A percentile compares a stretch with the other conserved stretches of the same genome.
phyloP scores from a whole-genome alignment of 2,113 vertebrate species.

The Phaethon lepturus region DNA sequence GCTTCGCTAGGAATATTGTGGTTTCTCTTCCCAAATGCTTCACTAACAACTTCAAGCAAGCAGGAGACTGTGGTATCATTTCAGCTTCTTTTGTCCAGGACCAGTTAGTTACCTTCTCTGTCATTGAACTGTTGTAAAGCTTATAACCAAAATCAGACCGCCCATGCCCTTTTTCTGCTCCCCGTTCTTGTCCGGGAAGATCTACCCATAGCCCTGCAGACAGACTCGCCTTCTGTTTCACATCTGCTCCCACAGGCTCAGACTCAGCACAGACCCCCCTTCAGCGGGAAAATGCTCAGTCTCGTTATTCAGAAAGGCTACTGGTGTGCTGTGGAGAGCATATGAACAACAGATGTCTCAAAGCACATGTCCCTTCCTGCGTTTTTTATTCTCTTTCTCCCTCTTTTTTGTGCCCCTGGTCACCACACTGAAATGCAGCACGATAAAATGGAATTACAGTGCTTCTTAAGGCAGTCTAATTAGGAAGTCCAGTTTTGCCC shows the following conservation, averaged over 20 bases:
- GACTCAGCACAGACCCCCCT: neutral
- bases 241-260: neutral
- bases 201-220: too few relatives aligned
- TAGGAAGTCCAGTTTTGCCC: accelerated
- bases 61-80: neutral
- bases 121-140: accelerated
- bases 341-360: accelerated
- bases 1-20: neutral
- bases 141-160: neutral
- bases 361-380: neutral
- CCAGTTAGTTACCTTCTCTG: neutral
- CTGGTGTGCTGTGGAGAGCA: accelerated
- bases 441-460: accelerated
- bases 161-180: neutral
- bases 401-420: neutral
- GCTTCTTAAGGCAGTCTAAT: neutral
- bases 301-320: accelerated
- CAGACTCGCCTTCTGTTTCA: neutral
- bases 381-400: neutral
- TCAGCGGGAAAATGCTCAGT: accelerated
- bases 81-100: neutral
- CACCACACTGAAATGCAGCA: neutral
- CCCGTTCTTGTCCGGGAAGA: neutral
- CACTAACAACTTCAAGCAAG: neutral
- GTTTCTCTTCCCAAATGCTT: neutral